These are phyloP conservation scores for Bombus sylvicola DNA, from an alignment of 1,140 invertebrate genomes.

Conservation along the genomic window DNA sequence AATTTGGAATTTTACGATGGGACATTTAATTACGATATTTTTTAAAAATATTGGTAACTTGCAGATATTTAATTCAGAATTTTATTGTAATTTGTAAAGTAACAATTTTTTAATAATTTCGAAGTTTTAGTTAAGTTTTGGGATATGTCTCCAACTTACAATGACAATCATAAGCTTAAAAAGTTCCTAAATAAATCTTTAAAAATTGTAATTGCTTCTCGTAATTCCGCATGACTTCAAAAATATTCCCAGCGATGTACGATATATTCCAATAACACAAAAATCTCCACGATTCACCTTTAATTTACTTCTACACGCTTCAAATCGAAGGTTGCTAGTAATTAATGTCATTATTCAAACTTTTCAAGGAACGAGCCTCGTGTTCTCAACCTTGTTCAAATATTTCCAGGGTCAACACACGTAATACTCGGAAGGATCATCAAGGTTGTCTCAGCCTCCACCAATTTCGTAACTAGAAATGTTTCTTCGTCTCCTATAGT, in stretches of 20 bases:
- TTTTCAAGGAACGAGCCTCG: background rate
- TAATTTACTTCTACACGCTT: no score
- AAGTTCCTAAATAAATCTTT: background rate
- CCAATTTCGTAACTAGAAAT: constrained; percentile 3
- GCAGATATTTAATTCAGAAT: no score
- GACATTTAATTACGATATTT: no score
- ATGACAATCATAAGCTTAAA: background rate
- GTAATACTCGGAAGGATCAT: constrained; percentile 24
- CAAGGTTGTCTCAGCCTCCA: constrained; percentile 14
- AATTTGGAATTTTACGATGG: background rate
- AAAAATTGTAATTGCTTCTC: background rate
- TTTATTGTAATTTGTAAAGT: no score
- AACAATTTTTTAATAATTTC: no score
- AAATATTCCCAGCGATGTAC: background rate
- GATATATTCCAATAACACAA: background rate
- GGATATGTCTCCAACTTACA: no score
- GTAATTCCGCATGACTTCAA: background rate
- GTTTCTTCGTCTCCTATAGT: constrained; percentile 26
- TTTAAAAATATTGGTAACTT: no score
- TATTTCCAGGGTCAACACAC: background rate
- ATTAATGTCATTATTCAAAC: background rate
- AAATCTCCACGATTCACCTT: background rate
- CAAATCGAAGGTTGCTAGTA: no score
- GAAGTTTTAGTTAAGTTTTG: no score
- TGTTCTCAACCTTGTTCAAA: background rate